Base-by-base conservation (phyloP, 1,140 invertebrate genomes). In the Gonioctena quinquepunctata region DNA sequence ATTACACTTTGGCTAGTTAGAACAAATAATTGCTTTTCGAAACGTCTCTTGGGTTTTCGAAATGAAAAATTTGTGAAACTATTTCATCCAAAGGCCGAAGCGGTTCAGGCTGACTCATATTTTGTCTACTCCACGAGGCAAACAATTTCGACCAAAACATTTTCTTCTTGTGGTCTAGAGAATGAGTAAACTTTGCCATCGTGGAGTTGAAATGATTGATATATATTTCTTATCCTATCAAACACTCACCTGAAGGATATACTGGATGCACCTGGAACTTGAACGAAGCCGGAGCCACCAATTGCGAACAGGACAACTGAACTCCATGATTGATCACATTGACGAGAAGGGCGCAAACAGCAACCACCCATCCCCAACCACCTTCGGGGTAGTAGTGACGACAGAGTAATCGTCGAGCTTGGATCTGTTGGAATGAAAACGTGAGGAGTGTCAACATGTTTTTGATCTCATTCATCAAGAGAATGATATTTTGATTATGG, bases 291-390 rank as follows among this genome's bases (percentile, higher is more conserved):
- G 86, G 86, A 33, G 86, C 81, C 21, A 86, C 80, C 23, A 88
- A 78, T 21, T 87, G 82, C 2, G 87, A 86, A 22, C 85, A 82
- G 50, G 88, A 88, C 52, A 90, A 83, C 75, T 91, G 90, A 26
- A 91, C 72, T 3, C 90, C 90, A 63, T 90, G 88, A 62, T 87
- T 88, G 5, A 92, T 83, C 6, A 90, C 79, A 66, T 91, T 88
- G 11, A 90, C 89, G 1, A 91, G 75, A 11, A 90, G 85, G 2
- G 89, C 89, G 16, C 90, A 91, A 0, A 84, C 83, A 0, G 90
- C 85, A 4, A 94, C 87, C 19, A 92, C 88, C 91, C 91, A 94
- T 0, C 93, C 93, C 92, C 92, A 94, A 1, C 92, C 92, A 1
- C 91, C 92, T 77, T 93, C 92, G 0, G 91, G 91, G 80, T 92